phyloP scores from a whole-genome alignment of 2,888 invertebrate species.

The Cosmia trapezina region DNA sequence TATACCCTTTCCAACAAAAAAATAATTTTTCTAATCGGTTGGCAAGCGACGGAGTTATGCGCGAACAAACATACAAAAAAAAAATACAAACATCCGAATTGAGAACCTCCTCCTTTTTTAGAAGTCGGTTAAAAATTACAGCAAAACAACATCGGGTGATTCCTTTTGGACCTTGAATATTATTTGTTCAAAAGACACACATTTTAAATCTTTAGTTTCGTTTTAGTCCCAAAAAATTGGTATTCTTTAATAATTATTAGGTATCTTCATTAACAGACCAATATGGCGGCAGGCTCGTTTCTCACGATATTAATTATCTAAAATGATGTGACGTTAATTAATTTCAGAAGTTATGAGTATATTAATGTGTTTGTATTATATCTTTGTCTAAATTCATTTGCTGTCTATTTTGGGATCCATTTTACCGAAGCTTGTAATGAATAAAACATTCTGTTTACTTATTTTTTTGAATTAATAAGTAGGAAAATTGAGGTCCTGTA shows the following conservation, averaged over 20 bases:
- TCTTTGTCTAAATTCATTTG: constrained; percentile 34
- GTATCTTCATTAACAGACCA: constrained; percentile 8
- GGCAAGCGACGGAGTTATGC: too few relatives aligned
- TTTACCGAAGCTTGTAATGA: background rate
- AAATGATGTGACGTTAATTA: constrained; percentile 47
- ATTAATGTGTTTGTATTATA: constrained; percentile 42
- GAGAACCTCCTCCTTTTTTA: too few relatives aligned
- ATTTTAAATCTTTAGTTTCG: background rate
- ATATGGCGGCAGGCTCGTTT: constrained; percentile 28
- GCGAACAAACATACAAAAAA: too few relatives aligned
- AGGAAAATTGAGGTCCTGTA: background rate
- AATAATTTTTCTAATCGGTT: too few relatives aligned
- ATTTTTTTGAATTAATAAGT: background rate
- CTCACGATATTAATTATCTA: constrained; percentile 45
- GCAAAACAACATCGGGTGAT: too few relatives aligned
- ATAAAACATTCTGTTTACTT: background rate
- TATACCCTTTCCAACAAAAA: too few relatives aligned
- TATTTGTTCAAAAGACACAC: too few relatives aligned
- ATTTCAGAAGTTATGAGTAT: constrained; percentile 50
- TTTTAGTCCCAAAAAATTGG: background rate
- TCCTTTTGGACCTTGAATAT: too few relatives aligned
- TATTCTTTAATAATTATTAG: constrained; percentile 9
- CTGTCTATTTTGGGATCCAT: constrained; percentile 17
- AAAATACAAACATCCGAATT: too few relatives aligned
- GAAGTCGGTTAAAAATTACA: too few relatives aligned